These are phyloP conservation scores for Eciton burchellii DNA, from an alignment of 1,140 invertebrate species.

Conservation along the genomic window DNA sequence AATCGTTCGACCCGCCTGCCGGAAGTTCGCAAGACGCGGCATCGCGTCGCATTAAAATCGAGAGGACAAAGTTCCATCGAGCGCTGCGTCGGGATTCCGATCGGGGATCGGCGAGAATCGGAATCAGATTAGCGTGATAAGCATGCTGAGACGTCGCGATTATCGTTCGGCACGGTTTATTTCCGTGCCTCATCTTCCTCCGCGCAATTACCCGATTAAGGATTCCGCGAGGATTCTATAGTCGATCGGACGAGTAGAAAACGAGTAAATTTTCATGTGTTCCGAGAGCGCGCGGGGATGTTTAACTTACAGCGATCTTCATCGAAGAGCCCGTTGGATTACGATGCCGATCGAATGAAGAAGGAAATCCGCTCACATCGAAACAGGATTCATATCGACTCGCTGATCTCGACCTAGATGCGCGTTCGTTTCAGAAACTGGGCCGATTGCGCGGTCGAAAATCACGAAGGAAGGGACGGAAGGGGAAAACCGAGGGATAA, in stretches of 20 bases:
- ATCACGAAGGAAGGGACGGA: conserved; percentile 72
- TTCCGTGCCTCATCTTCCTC: not conserved
- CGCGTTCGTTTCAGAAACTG: conserved; percentile 42
- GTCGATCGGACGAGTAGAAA: not conserved
- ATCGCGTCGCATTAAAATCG: conserved; percentile 23
- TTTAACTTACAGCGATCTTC: not conserved
- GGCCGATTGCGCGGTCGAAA: conserved; percentile 49
- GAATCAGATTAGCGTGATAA: conserved; percentile 31
- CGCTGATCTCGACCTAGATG: conserved; percentile 37
- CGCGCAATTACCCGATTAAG: not conserved
- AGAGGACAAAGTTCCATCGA: not conserved
- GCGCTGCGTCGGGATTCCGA: not conserved
- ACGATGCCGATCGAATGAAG: too few relatives aligned
- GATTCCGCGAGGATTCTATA: not conserved
- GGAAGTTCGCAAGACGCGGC: conserved; percentile 17
- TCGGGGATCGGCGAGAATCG: not conserved
- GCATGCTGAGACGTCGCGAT: not conserved
- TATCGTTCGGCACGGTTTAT: not conserved
- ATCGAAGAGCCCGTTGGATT: not conserved
- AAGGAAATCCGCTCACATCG: too few relatives aligned
- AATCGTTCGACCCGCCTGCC: conserved; percentile 18
- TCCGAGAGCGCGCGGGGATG: not conserved
- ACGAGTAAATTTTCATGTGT: not conserved
- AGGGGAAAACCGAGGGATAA: conserved; percentile 66
- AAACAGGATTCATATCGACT: conserved; percentile 5